Conservation (phyloP, 2,888 invertebrate species). For the Cheilosia soror region DNA sequence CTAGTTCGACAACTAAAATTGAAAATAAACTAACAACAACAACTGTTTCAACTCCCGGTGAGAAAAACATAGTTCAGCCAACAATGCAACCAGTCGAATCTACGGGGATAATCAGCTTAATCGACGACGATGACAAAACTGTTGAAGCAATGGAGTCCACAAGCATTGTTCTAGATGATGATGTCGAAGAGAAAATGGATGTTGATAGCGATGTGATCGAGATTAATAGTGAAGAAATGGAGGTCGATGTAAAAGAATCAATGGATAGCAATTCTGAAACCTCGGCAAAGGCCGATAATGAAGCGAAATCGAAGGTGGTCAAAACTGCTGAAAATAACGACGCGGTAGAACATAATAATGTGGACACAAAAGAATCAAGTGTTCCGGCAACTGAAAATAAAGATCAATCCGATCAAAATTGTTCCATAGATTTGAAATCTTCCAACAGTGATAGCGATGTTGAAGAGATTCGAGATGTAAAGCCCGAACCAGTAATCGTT, state of each 20-base stretch:
- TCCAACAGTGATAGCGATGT: not conserved
- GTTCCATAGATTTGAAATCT: slow-evolving; percentile 1
- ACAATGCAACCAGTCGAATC: slow-evolving; percentile 16
- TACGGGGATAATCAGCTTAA: not conserved
- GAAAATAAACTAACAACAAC: not conserved
- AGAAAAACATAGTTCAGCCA: not conserved
- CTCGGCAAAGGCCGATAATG: not conserved
- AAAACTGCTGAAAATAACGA: not conserved
- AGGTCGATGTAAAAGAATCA: slow-evolving; percentile 17
- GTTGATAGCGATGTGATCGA: too few species aligned
- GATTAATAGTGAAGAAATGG: slow-evolving; percentile 32
- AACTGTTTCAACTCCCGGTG: not conserved
- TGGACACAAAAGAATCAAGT: slow-evolving; percentile 5
- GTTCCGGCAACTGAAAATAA: not conserved
- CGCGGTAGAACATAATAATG: not conserved
- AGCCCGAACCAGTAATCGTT: not conserved
- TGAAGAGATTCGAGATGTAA: not conserved
- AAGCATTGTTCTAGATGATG: slow-evolving; percentile 33
- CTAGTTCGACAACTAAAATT: slow-evolving; percentile 48
- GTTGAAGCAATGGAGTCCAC: slow-evolving; percentile 19
- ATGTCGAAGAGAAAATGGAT: not conserved
- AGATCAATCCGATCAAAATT: not conserved
- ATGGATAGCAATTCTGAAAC: slow-evolving; percentile 18
- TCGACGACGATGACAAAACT: not conserved
- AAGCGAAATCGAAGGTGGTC: slow-evolving; percentile 21